Percentiles rank a stretch among this genome's conserved stretches.
Evolutionary conservation across 2,797 vertebrate genomes (phyloP).

Genomic region (Mionectes olivaceus): DNA sequence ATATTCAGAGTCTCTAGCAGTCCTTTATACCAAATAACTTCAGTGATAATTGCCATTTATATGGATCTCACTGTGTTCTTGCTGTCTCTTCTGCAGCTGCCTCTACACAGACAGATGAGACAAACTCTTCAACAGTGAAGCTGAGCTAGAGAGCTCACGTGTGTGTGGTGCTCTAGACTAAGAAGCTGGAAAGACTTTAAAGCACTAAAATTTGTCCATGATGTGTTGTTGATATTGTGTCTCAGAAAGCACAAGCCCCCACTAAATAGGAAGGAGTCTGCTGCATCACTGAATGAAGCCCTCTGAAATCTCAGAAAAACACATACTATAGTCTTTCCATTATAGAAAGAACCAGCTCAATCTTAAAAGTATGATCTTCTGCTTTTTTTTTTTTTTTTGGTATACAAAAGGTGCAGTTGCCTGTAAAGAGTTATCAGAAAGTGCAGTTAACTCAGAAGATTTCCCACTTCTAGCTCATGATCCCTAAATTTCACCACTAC

Average conservation of each 20-base stretch:
- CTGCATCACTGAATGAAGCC: background rate
- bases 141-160: background rate
- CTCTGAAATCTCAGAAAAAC: background rate
- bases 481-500: background rate
- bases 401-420: background rate
- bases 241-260: background rate
- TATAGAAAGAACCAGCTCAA: background rate
- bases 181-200: background rate
- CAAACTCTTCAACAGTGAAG: background rate
- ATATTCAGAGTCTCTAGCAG: background rate
- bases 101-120: background rate
- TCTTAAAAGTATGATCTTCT: background rate
- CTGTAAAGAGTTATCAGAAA: background rate
- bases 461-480: background rate
- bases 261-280: background rate
- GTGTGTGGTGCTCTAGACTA: background rate
- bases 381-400: background rate
- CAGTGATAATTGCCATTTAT: background rate
- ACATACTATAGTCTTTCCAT: background rate
- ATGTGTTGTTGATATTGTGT: background rate
- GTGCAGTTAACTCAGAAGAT: background rate
- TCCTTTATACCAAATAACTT: background rate
- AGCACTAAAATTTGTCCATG: background rate
- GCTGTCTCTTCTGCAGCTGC: background rate
- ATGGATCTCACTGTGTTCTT: background rate